Base-by-base conservation (phyloP, 2,888 invertebrate genomes). In the Merodon equestris region DNA sequence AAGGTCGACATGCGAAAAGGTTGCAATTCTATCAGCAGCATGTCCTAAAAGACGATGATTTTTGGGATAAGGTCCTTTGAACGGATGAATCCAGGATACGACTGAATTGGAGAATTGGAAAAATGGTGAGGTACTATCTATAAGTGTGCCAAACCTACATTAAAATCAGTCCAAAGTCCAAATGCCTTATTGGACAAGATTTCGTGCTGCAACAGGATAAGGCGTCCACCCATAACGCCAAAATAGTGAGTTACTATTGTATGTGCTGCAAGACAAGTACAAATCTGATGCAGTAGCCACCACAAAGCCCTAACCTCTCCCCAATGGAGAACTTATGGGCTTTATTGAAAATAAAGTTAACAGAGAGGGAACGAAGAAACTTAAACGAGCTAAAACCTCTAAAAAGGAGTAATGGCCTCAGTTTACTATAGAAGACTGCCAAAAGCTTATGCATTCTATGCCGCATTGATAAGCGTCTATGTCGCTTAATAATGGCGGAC, bases 281-380 rank as follows among this genome's bases (percentile, higher is more conserved):
- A 17, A 54, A 34, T 36, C 18, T 38, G 27, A 48, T 64, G 53
- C 44, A 64, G 44, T 53, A 27, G 53, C 54, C 56, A 3, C 54
- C 15, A 9, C 27, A 66, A 66, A 66, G 44, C 53, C 45, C 45
- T 14, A 34, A 64, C 36, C 64, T 64, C 34, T 64, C 53, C 38
- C 48, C 34, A 44, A 57, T 57, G 7, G 42, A 57, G 44, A 57
- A 42, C 19, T 10, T 36, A 38, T 66, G 48, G 15, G 47, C 15
- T 4, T 66, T 45, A 40, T 10, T 56, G 9, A 56, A 66, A 56
- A 50, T 18, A 58, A 19, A 15, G 9, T 14, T 27, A 19, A 36
- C 14, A 17, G 50, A 51, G n/a, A 27, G 27, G 27, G 27, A 38
- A 47, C 53, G 44, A n/a, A 53, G 53, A 53, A 53, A 44, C 45